Base-by-base conservation (phyloP, 2,888 invertebrate species). In the Opisthograptis luteolata region DNA sequence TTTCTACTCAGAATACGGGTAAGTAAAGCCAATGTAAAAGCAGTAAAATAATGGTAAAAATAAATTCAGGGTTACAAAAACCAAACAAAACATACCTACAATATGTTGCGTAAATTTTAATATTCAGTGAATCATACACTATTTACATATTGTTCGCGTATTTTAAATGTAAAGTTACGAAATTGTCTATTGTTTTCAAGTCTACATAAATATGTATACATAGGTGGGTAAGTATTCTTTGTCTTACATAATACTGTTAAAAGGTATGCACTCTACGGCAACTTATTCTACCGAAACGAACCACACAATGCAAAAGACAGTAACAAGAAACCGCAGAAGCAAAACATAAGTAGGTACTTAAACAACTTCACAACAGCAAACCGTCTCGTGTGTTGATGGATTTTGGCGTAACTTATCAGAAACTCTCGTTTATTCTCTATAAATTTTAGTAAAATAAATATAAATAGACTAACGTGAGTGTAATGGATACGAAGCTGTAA, bases 1-100 rank as follows among this genome's bases (percentile, higher is more conserved):
- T 67, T 70, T 65, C 60, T 67, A 66, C 65, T 75, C 70, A 68
- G 70, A 76, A 80, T 65, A 80, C 70, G 68, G 84, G 88, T 88
- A 62, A 83, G 86, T 73, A 17, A 42, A 20, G 10, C 25, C 0
- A 31, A 6, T 31, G 12, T 13, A 13, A 28, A 8, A 3, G 2
- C n/a, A 8, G 24, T 3, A 28, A 7, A 5, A 27, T 25, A 10
- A n/a, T 3, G 12, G 12, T 20, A 20, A 19, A 8, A 2, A 30
- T 4, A 15, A n/a, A 31, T 22, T 35, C 20, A 10, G 19, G 20
- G 19, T 49, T 40, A 36, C 41, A 48, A 52, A 51, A 46, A 20
- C 17, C 30, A 24, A 57, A 44, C 24, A 44, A 60, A 47, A 31
- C 22, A 30, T 37, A 39, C 34, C 3, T 15, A 28, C 8, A 42